Conservation (phyloP, 2,797 vertebrate genomes). For the Emys orbicularis region DNA sequence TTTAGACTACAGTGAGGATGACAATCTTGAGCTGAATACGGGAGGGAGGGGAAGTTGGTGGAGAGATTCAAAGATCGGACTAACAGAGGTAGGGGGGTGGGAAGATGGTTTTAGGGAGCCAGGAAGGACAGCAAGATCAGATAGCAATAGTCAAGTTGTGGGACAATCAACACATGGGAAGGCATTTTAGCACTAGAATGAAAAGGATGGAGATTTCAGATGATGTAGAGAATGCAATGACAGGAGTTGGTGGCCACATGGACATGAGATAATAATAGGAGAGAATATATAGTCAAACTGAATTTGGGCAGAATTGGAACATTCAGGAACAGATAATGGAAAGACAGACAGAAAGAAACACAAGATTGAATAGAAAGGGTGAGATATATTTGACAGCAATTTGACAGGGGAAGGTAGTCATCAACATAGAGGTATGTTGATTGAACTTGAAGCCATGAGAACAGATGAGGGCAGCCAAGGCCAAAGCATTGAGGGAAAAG, state of each 20-base stretch:
- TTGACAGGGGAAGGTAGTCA: neutral
- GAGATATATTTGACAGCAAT: neutral
- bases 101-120: neutral
- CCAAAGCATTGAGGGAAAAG: neutral
- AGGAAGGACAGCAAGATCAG: neutral
- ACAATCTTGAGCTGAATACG: neutral
- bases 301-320: neutral
- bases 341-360: neutral
- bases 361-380: neutral
- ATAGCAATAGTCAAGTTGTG: neutral
- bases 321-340: neutral
- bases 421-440: neutral
- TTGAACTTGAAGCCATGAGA: neutral
- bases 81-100: neutral
- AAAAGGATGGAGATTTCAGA: neutral
- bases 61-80: neutral
- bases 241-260: neutral
- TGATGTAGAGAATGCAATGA: neutral
- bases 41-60: neutral
- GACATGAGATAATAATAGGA: neutral
- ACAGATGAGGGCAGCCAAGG: neutral
- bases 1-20: neutral
- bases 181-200: neutral
- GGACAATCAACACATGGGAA: too few species aligned
- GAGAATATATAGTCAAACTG: neutral